These are phyloP conservation scores for Catharus minimus DNA, from an alignment of 2,113 vertebrate species.

Conservation along the genomic window DNA sequence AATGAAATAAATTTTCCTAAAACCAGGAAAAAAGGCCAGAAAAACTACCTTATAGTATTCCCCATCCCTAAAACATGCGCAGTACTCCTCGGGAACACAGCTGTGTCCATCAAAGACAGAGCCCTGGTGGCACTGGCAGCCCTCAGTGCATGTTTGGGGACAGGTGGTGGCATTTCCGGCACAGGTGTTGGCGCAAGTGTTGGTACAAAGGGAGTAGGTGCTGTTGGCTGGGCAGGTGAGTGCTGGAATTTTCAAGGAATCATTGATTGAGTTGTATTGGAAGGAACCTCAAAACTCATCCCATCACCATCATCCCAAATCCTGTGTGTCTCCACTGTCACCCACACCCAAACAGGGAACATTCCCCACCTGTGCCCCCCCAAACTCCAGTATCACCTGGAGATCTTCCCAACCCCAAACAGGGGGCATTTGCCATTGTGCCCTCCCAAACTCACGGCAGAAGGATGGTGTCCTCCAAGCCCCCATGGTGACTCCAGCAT, in stretches of 20 bases:
- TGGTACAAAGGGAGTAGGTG: conserved; percentile 76
- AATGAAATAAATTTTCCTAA: not conserved
- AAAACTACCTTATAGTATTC: conserved; percentile 59
- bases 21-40: not conserved
- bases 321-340: not conserved
- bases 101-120: conserved; percentile 66
- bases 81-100: conserved; percentile 71
- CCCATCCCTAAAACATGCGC: conserved; percentile 79
- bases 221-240: conserved; percentile 74
- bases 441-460: conserved; percentile 74
- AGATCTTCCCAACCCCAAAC: not conserved
- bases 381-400: not conserved
- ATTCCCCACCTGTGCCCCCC: too few species aligned
- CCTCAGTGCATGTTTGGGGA: conserved; percentile 71
- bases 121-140: conserved; percentile 77
- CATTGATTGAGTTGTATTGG: not conserved
- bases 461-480: conserved; percentile 79
- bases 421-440: not conserved
- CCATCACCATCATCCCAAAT: not conserved
- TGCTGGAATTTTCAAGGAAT: conserved; percentile 44
- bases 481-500: conserved; percentile 34
- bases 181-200: conserved; percentile 64
- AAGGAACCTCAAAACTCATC: not conserved
- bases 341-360: not conserved
- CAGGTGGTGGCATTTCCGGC: conserved; percentile 30